A percentile compares a stretch with the other conserved stretches of the same genome.
phyloP scores from a whole-genome alignment of 2,113 vertebrate genomes.

The Salvelinus sp. region DNA sequence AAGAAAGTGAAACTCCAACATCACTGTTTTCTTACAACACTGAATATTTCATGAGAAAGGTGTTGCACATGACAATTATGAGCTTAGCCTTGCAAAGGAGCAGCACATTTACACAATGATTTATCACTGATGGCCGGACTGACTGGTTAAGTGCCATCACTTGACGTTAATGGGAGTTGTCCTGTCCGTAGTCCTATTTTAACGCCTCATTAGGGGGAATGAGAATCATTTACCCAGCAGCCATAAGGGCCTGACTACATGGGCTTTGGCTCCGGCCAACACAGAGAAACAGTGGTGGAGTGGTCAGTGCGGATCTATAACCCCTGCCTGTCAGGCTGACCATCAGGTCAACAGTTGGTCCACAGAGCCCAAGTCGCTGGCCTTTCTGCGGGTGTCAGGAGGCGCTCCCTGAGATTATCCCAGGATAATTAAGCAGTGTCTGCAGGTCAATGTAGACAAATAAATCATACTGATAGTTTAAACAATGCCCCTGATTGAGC shows the following conservation, averaged over 20 bases:
- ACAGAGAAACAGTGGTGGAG: conserved; percentile 61
- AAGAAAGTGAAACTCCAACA: neutral
- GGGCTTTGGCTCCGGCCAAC: conserved; percentile 44
- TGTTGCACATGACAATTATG: too few species aligned
- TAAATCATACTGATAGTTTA: conserved; percentile 91
- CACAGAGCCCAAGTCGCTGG: conserved; percentile 77
- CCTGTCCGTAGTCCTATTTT: conserved; percentile 24
- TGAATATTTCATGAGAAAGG: too few species aligned
- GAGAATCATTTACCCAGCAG: conserved; percentile 17
- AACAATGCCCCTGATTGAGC: conserved; percentile 81
- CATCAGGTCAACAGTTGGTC: conserved; percentile 91
- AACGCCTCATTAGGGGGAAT: conserved; percentile 47
- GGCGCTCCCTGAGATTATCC: conserved; percentile 80
- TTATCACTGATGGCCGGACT: conserved; percentile 15
- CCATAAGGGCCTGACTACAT: neutral
- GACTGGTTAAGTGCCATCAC: neutral
- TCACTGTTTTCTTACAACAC: too few species aligned
- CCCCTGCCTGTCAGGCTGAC: conserved; percentile 68
- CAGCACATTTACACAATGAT: conserved; percentile 22
- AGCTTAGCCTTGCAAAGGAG: neutral
- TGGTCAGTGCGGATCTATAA: conserved; percentile 79
- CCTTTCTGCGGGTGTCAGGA: neutral
- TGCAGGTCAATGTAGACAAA: conserved; percentile 87
- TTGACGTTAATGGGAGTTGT: rapidly evolving
- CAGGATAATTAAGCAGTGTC: conserved; percentile 87